Base-by-base conservation (phyloP, 2,797 vertebrate species). In the Pelodytes ibericus region DNA sequence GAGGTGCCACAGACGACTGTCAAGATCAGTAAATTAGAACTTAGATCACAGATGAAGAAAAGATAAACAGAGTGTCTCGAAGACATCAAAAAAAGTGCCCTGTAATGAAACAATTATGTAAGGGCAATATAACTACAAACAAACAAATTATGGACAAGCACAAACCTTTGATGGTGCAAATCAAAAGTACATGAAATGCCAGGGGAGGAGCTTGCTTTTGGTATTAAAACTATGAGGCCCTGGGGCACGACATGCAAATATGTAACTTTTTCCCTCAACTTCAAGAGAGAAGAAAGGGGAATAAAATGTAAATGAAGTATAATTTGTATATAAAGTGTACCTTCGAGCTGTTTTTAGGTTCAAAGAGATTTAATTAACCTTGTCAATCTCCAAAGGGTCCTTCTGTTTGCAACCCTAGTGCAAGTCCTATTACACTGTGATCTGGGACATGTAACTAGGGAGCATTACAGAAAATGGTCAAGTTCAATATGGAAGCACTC, bases 351-450 rank as follows among this genome's bases (percentile, higher is more conserved):
- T 51, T 62, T 25, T 41, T 33, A 63, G 56, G 59, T 70, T 70
- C 64, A 63, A 39, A 70, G 57, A n/a, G 29, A 13, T 76, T 70
- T 76, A 70, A 76, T 76, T 76, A 70, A 76, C 74, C 74, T 63
- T 63, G 66, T 70, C 74, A 70, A 30, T 76, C 74, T 70, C 29
- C 65, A 22, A 33, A 58, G 70, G 30, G 41, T 61, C 18, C 20
- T 33, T 29, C 22, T 11, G 62, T 5, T 69, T 27, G 53, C 36
- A 56, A 30, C 56, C 33, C 41, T 8, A 30, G 24, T 60, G 72
- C 30, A 49, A 57, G 63, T 60, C 64, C 63, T 47, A 49, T 65
- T 53, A 53, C 49, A 13, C 22, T 3, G 49, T 53, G 49, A 53
- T 7, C 49, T 53, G 49, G 22, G 49, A 53, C 20, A 53, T 53